Evolutionary conservation across 1,140 invertebrate species (phyloP).

Genomic region (Drosophila obscura): DNA sequence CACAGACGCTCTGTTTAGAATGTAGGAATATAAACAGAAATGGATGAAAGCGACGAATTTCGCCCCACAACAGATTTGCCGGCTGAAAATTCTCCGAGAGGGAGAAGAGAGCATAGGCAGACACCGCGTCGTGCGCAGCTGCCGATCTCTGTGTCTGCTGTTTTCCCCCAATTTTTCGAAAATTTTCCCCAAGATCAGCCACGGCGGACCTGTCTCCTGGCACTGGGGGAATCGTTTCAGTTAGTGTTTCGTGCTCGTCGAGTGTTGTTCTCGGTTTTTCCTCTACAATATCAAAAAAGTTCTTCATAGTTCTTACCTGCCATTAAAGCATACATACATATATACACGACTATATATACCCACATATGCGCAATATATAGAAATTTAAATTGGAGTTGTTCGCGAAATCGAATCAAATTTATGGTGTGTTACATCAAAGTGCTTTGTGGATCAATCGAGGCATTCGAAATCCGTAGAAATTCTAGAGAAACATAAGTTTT

Average conservation of each 20-base stretch:
- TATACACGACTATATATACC: conserved; percentile 51
- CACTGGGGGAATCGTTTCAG: conserved; percentile 59
- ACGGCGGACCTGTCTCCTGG: conserved; percentile 45
- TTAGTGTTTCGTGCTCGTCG: conserved; percentile 84
- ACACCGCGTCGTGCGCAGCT: conserved; percentile 28
- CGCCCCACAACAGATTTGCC: conserved; percentile 28
- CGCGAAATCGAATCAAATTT: conserved; percentile 45
- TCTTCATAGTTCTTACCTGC: conserved; percentile 68
- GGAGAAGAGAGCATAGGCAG: conserved; percentile 18
- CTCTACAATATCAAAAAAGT: conserved; percentile 79
- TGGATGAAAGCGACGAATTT: conserved; percentile 11
- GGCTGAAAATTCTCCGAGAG: conserved; percentile 20
- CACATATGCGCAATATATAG: conserved; percentile 52
- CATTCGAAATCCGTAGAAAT: conserved; percentile 11
- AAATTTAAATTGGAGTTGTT: conserved; percentile 67
- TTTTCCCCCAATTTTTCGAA: conserved; percentile 5
- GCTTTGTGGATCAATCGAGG: conserved; percentile 27
- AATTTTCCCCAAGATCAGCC: conserved; percentile 42
- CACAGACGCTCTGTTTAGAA: conserved; percentile 59
- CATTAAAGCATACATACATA: conserved; percentile 60
- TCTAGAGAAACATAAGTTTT: conserved; percentile 3
- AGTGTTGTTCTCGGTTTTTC: conserved; percentile 84
- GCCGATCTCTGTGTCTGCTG: conserved; percentile 1
- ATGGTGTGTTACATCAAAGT: conserved; percentile 52
- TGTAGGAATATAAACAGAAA: conserved; percentile 60